Percentiles rank a stretch among this genome's conserved stretches.
phyloP scores from a whole-genome alignment of 2,113 vertebrate species.

The Notothenia rossii region DNA sequence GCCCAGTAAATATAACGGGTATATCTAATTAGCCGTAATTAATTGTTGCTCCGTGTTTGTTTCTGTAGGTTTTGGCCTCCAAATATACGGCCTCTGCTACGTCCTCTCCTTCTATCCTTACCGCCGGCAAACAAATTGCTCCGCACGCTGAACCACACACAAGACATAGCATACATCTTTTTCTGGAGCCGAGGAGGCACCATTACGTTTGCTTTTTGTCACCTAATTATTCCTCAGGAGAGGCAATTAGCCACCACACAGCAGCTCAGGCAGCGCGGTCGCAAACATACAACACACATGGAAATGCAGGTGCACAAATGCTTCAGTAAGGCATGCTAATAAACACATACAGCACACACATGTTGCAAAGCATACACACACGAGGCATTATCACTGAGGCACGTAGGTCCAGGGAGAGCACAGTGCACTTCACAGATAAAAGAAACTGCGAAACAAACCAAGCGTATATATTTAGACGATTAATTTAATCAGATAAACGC shows the following conservation, averaged over 20 bases:
- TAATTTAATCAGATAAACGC: slow-evolving; percentile 78
- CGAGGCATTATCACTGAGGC: slow-evolving; percentile 68
- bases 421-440: slow-evolving; percentile 59
- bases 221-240: slow-evolving; percentile 82
- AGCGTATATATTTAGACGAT: slow-evolving; percentile 76
- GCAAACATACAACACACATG: slow-evolving; percentile 48
- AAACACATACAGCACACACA: slow-evolving; percentile 16
- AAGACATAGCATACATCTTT: slow-evolving; percentile 71
- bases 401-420: slow-evolving; percentile 61
- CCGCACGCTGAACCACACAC: slow-evolving; percentile 48
- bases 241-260: slow-evolving; percentile 81
- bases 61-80: slow-evolving; percentile 70
- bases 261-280: slow-evolving; percentile 47
- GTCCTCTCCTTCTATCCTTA: slow-evolving; percentile 64
- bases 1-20: slow-evolving; percentile 77
- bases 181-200: slow-evolving; percentile 56
- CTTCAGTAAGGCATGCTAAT: not conserved
- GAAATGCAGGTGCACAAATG: slow-evolving; percentile 18
- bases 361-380: slow-evolving; percentile 15
- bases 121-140: slow-evolving; percentile 74
- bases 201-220: slow-evolving; percentile 81
- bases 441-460: slow-evolving; percentile 65
- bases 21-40: slow-evolving; percentile 81
- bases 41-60: slow-evolving; percentile 70
- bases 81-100: slow-evolving; percentile 55